Conservation (phyloP, 2,113 vertebrate genomes). For the Myrmecobius fasciatus region DNA sequence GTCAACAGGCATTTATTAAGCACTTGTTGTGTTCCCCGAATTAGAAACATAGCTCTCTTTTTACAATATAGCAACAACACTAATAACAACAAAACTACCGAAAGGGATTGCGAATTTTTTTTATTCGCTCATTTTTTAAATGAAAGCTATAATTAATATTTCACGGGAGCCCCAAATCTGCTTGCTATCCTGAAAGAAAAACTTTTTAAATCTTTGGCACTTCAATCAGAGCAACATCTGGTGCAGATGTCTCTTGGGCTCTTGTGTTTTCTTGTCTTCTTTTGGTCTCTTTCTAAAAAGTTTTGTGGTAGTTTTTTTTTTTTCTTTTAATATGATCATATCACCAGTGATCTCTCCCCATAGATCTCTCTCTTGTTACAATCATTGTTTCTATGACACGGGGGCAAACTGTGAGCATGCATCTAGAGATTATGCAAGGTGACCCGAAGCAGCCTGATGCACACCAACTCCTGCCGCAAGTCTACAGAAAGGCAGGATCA, state of each 20-base stretch:
- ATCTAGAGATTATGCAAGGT: background rate
- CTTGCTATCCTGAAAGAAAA: background rate
- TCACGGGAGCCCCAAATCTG: background rate
- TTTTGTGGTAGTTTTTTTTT: no score
- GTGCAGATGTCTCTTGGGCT: background rate
- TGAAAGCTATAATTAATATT: background rate
- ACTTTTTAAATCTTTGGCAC: no score
- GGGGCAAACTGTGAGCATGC: background rate
- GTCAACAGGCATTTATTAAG: background rate
- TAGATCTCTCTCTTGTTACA: background rate
- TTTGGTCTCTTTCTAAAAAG: background rate
- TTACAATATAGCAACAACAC: background rate
- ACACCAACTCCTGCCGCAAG: background rate
- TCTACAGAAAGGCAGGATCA: background rate
- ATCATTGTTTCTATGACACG: background rate
- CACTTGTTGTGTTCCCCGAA: background rate
- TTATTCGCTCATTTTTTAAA: background rate
- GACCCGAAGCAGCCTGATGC: no score
- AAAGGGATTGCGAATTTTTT: background rate
- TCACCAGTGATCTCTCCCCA: background rate
- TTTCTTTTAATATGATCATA: background rate
- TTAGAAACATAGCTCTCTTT: no score
- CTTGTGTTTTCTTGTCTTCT: background rate
- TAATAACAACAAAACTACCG: background rate
- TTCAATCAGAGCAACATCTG: background rate